Evolutionary conservation across 2,888 invertebrate genomes (phyloP).

Genomic region (Arge pagana): DNA sequence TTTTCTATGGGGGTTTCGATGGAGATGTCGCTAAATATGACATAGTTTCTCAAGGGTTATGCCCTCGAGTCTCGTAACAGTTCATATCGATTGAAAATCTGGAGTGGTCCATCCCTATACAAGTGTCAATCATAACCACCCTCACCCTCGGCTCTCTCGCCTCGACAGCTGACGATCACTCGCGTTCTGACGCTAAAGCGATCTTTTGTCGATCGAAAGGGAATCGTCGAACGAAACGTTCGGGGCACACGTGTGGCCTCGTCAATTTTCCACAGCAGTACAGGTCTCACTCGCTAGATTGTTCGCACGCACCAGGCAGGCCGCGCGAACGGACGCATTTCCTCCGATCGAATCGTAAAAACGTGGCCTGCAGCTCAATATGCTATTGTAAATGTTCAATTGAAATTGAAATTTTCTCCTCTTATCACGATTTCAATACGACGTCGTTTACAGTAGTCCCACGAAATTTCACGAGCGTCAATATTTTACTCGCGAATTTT

Average conservation of each 20-base stretch:
- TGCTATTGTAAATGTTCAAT: constrained; percentile 38
- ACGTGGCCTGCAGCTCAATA: constrained; percentile 22
- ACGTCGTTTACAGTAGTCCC: no score
- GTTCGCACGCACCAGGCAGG: constrained; percentile 34
- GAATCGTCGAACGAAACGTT: constrained; percentile 24
- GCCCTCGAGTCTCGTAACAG: constrained; percentile 4
- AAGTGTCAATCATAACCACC: constrained; percentile 51
- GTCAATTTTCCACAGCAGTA: constrained; percentile 20
- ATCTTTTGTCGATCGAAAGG: constrained; percentile 43
- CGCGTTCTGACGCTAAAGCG: constrained; percentile 48
- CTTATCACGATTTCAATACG: no score
- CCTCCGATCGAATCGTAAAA: constrained; percentile 15
- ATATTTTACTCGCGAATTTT: no score
- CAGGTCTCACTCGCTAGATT: constrained; percentile 34
- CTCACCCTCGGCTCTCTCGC: constrained; percentile 29
- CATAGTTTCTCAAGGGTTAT: no score
- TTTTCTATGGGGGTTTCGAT: no score
- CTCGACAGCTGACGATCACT: constrained; percentile 53
- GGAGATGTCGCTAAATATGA: no score
- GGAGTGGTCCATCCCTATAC: constrained; percentile 41
- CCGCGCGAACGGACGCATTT: not conserved
- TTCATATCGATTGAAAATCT: constrained; percentile 15
- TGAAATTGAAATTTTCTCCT: constrained; percentile 33
- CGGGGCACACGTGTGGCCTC: no score
- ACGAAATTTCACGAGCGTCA: no score